Evolutionary conservation across 2,113 vertebrate species (phyloP), one percentile per base, ranked within the genome.

Genomic region (Octodon degus): DNA sequence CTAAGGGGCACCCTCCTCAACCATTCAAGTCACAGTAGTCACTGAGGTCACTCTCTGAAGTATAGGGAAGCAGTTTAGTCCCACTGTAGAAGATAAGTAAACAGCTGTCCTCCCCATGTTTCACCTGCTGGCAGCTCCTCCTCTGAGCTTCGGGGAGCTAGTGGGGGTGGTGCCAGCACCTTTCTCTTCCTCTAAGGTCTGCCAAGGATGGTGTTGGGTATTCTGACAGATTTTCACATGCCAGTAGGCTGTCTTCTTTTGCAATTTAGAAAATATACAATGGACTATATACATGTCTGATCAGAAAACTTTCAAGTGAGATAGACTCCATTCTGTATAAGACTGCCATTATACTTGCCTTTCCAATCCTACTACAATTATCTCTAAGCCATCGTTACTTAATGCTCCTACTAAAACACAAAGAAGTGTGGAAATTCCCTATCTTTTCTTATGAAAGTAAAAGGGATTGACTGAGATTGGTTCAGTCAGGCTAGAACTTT

Each of bases 11-110:
- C 80, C 4, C 93, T 97, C n/a, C 63, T 86, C 72, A 90, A 55
- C 87, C 94, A 83, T 89, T 97, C 74, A 99, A 96, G 16, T 96
- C 98, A 83, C 99, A 99, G 92, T 99, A 99, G 76, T 99, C 98
- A 0, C 98, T 97, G 40, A 96, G 86, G 95, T 96, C 74, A 24
- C 96, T 96, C 53, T 97, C 97, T 27, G 67, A 74, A 62, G 98
- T 97, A 5, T 85, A 53, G 68, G 34, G 30, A 8, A 5, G 34
- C 1, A 3, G 68, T 16, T 77, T 7, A 27, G 7, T 76, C 11
- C 20, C 27, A 37, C 16, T 85, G 81, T 40, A 60, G 58, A 60
- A 40, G 58, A 60, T 25, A 84, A 37, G 58, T 25, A 62, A 58
- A 17, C 7, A 40, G 11, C 3, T 84, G 81, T 63, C 14, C 55